These are phyloP conservation scores for Suricata suricatta DNA, from an alignment of 2,113 vertebrate species.

Conservation along the genomic window DNA sequence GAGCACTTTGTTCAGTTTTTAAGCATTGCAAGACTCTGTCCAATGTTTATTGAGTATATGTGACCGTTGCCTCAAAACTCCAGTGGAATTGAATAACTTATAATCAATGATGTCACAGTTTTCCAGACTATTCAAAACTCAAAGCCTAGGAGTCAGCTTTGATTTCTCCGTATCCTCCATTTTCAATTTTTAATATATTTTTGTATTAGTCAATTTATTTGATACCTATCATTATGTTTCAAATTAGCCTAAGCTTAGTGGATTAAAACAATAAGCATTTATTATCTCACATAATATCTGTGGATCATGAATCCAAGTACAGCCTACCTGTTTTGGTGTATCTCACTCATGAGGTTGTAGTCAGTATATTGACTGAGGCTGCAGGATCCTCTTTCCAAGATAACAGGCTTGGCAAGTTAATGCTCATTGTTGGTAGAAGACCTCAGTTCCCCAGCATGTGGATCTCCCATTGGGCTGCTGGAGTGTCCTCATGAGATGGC, in stretches of 20 bases:
- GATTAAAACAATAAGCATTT: neutral
- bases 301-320: neutral
- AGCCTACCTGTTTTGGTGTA: neutral
- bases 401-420: neutral
- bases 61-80: neutral
- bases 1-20: neutral
- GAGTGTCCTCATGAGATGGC: neutral
- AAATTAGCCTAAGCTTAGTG: neutral
- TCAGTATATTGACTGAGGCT: neutral
- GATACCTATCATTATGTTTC: neutral
- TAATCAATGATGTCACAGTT: neutral
- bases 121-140: neutral
- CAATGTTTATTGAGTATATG: neutral
- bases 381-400: neutral
- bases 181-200: neutral
- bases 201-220: neutral
- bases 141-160: neutral
- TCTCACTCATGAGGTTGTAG: neutral
- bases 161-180: neutral
- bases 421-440: neutral
- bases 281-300: neutral
- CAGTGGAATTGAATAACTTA: neutral
- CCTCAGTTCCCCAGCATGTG: neutral
- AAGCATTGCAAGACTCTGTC: neutral
- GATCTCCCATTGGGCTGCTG: neutral